Conservation (phyloP, 1,140 invertebrate species). For the Conopomorpha cramerella region DNA sequence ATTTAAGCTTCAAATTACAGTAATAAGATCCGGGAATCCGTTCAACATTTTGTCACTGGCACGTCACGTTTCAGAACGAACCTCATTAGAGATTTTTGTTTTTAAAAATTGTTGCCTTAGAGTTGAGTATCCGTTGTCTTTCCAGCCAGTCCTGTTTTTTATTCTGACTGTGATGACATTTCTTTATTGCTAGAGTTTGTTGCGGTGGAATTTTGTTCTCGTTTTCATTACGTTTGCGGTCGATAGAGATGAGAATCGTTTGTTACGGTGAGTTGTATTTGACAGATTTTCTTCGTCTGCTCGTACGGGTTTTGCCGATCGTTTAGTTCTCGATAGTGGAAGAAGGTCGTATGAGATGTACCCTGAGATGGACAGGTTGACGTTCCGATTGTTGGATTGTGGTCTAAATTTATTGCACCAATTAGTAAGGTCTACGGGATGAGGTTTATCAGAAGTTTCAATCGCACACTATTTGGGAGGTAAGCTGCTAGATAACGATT, state of each 20-base stretch:
- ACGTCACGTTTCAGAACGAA: conserved; percentile 31
- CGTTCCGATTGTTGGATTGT: conserved; percentile 24
- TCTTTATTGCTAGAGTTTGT: conserved; percentile 26
- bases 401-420: conserved; percentile 53
- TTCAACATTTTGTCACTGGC: conserved; percentile 42
- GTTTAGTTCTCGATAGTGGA: conserved; percentile 7
- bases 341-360: conserved; percentile 22
- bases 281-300: conserved; percentile 22
- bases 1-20: conserved; percentile 16
- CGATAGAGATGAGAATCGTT: conserved; percentile 27
- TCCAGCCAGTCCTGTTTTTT: conserved; percentile 14
- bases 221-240: conserved; percentile 24
- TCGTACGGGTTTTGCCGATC: conserved; percentile 14
- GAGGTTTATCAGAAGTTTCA: conserved; percentile 36
- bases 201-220: conserved; percentile 21
- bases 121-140: conserved; percentile 18
- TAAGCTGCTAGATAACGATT: no score
- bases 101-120: conserved; percentile 21
- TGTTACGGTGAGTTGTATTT: conserved; percentile 17
- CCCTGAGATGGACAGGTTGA: conserved; percentile 14
- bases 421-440: conserved; percentile 50
- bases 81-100: conserved; percentile 33
- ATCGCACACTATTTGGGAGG: conserved; percentile 54
- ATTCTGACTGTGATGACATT: conserved; percentile 50
- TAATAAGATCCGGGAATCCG: conserved; percentile 11